These are phyloP conservation scores for Chelidonichthys spinosus DNA, from an alignment of 2,797 vertebrate species.

Conservation along the genomic window DNA sequence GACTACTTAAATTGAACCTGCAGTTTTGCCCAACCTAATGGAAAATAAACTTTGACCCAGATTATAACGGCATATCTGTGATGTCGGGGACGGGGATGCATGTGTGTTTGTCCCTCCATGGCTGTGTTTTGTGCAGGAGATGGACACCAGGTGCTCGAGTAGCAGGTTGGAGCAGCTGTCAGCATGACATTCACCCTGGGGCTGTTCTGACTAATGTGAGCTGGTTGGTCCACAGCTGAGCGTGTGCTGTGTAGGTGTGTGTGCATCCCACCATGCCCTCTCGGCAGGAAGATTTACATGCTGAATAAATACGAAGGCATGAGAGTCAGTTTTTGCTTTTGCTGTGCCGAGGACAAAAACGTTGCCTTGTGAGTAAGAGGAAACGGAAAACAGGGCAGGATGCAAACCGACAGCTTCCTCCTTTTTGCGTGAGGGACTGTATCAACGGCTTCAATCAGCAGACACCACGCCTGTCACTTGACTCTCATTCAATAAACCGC, in stretches of 20 bases:
- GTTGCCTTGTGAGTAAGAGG: constrained; percentile 30
- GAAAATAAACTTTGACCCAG: constrained; percentile 14
- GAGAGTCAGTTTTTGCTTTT: constrained; percentile 9
- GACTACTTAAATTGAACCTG: constrained; percentile 34
- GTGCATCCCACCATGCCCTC: constrained; percentile 2
- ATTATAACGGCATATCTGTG: not conserved
- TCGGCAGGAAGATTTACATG: constrained; percentile 11
- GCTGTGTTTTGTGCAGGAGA: constrained; percentile 13
- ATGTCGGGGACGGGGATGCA: not conserved
- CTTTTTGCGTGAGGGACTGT: not conserved
- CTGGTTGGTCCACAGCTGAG: constrained; percentile 2
- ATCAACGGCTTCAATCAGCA: constrained; percentile 23
- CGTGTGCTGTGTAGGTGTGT: not conserved
- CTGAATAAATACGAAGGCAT: constrained; percentile 11
- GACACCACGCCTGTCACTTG: constrained; percentile 31
- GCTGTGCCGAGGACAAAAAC: constrained; percentile 7
- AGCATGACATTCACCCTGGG: constrained; percentile 14
- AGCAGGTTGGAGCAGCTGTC: constrained; percentile 26
- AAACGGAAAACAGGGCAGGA: constrained; percentile 42
- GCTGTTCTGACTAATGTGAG: constrained; percentile 19
- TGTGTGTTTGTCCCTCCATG: not conserved
- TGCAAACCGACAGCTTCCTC: constrained; percentile 42
- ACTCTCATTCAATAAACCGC: constrained; percentile 40
- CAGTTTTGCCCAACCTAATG: not conserved
- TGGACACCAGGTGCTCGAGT: constrained; percentile 7